These are phyloP conservation scores for Mirounga angustirostris DNA, from an alignment of 2,113 vertebrate species.

Conservation along the genomic window DNA sequence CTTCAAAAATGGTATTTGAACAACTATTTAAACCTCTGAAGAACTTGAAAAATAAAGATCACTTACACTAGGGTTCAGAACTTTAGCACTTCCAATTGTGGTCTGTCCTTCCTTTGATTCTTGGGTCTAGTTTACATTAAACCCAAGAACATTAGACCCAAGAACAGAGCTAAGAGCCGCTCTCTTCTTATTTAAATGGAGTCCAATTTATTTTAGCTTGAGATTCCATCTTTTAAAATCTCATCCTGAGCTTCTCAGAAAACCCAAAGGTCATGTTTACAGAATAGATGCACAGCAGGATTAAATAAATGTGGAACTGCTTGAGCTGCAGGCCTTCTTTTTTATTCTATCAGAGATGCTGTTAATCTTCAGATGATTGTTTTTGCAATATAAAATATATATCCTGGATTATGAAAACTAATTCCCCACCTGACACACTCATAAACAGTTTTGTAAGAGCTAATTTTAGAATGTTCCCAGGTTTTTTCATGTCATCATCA, in stretches of 20 bases:
- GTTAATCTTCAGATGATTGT: conserved; percentile 61
- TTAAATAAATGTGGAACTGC: not conserved
- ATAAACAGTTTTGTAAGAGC: conserved; percentile 65
- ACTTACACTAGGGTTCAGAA: not conserved
- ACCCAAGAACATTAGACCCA: too few species aligned
- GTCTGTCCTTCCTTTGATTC: not conserved
- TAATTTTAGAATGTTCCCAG: conserved; percentile 49
- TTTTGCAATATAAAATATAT: conserved; percentile 53
- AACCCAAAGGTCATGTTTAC: conserved; percentile 51
- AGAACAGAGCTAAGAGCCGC: not conserved
- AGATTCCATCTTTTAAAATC: conserved; percentile 60
- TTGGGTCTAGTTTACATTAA: not conserved
- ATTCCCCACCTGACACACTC: conserved; percentile 56
- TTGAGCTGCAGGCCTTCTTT: not conserved
- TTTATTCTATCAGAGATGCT: not conserved
- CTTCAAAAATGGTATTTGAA: conserved; percentile 25
- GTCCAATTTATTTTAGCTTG: conserved; percentile 21
- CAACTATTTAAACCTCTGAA: not conserved
- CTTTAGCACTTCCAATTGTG: not conserved
- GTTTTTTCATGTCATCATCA: conserved; percentile 15
- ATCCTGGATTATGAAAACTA: conserved; percentile 62
- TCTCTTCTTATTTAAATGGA: not conserved
- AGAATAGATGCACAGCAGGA: not conserved
- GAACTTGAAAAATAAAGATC: not conserved
- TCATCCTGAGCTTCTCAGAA: conserved; percentile 5